phyloP scores from a whole-genome alignment of 2,888 invertebrate species.

The Drosophila kokeensis region DNA sequence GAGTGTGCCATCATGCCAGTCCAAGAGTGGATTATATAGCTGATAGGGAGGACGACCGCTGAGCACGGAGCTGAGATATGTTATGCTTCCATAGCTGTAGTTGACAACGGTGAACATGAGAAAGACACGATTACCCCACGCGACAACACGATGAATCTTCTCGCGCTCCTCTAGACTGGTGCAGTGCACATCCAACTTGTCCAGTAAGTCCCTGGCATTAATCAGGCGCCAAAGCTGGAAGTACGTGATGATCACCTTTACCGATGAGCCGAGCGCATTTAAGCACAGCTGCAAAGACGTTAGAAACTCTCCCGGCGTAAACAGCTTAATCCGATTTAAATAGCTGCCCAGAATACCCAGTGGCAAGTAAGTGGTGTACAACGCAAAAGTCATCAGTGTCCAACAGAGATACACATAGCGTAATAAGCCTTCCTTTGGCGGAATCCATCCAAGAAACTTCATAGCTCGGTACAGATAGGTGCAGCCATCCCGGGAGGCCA shows the following conservation, averaged over 20 bases:
- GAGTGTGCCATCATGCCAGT: conserved; percentile 61
- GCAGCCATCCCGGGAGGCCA: conserved; percentile 55
- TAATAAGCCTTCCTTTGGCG: conserved; percentile 49
- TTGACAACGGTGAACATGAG: conserved; percentile 65
- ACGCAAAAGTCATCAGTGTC: conserved; percentile 50
- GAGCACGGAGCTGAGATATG: conserved; percentile 58
- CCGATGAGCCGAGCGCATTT: conserved; percentile 64
- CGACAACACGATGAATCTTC: conserved; percentile 62
- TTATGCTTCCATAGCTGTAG: conserved; percentile 58
- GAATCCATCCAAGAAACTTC: conserved; percentile 62
- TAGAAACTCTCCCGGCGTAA: conserved; percentile 67
- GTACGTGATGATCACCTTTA: conserved; percentile 60
- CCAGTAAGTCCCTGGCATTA: conserved; percentile 54
- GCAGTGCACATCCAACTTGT: conserved; percentile 66
- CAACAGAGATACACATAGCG: conserved; percentile 57
- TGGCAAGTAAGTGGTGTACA: conserved; percentile 54
- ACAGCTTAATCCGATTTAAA: conserved; percentile 55
- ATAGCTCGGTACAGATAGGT: conserved; percentile 63
- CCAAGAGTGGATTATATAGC: conserved; percentile 68
- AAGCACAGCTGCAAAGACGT: conserved; percentile 73
- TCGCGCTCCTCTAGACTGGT: conserved; percentile 51
- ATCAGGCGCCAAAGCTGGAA: conserved; percentile 59
- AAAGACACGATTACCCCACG: conserved; percentile 56
- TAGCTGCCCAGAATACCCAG: conserved; percentile 65
- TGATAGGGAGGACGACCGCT: conserved; percentile 72